Base-by-base conservation (phyloP, 1,140 invertebrate genomes). In the Eumaeus atala region DNA sequence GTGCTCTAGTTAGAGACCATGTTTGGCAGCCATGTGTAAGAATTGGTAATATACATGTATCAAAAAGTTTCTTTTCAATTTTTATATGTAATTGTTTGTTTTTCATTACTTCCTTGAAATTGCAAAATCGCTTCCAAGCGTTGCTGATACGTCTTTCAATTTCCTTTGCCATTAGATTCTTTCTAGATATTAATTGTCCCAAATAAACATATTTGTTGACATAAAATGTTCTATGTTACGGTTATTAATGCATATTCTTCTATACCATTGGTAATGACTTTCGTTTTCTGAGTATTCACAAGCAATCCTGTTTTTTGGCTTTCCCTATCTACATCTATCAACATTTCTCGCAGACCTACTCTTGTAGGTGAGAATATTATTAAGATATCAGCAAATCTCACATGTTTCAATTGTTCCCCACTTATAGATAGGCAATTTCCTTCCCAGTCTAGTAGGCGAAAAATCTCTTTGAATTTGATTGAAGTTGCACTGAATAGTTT, bases 21-120 rank as follows among this genome's bases (percentile, higher is more conserved):
- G 55, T 44, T 51, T 57, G 55, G 37, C 49, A 57, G 47, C 55
- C 48, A 34, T 57, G 51, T 3, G 16, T 57, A 9, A 57, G 49
- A 18, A 57, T 38, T 0, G 55, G 55, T 35, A 57, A n/a, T 35
- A 57, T 17, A 17, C 55, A 57, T 7, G 38, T 51, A 18, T 51
- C 51, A 16, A 57, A 57, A 10, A 57, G 7, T 57, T 57, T 57
- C 7, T 21, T 51, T 36, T 57, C 51, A 3, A 17, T 33, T 9
- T 35, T 47, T 51, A 33, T 33, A 33, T 48, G 18, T 9, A 51
- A 3, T 3, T 28, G 21, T 28, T 28, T 28, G 55, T 48, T 36
- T 51, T 51, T 35, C 49, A 36, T 51, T 0, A 17, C 49, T 35
- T 64, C 54, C 51, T 51, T 63, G 8, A 63, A 12, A 1, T 54